A percentile compares a stretch with the other conserved stretches of the same genome.
Conservation (phyloP, 2,113 vertebrate species). For the Spea multiplicata region DNA sequence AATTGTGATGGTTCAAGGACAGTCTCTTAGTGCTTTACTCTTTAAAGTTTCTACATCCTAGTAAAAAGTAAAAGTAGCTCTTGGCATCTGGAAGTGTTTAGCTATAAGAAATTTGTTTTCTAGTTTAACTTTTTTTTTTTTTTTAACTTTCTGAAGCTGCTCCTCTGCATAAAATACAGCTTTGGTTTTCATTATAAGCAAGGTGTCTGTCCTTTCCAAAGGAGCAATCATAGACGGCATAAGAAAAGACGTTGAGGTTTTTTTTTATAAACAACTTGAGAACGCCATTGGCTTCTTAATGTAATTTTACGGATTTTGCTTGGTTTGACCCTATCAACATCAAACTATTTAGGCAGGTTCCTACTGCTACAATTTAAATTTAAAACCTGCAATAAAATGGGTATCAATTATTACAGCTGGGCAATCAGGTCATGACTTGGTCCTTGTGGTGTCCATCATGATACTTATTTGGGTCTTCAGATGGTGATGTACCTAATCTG, state of each 20-base stretch:
- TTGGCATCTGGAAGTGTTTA: constrained; percentile 16
- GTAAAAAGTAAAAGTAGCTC: not conserved
- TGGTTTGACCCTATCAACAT: not conserved
- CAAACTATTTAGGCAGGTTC: not conserved
- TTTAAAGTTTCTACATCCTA: not conserved
- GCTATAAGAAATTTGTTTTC: constrained; percentile 4
- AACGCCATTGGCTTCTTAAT: not conserved
- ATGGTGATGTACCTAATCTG: no score
- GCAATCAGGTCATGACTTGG: no score
- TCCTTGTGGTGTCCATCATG: no score
- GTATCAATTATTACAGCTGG: no score
- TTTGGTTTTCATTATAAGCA: not conserved
- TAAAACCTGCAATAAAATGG: not conserved
- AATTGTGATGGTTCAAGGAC: not conserved
- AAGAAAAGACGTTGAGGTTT: not conserved
- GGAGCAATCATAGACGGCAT: not conserved
- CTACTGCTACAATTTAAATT: not conserved
- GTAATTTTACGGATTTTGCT: not conserved
- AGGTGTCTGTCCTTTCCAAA: not conserved
- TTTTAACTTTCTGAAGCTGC: not conserved
- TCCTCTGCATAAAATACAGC: not conserved
- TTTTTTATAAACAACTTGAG: not conserved
- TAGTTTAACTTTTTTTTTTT: constrained; percentile 21
- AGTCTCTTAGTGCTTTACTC: not conserved
- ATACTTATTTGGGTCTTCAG: no score